These are phyloP conservation scores for Ariolimax columbianus DNA, from an alignment of 2,888 invertebrate genomes.

Conservation along the genomic window DNA sequence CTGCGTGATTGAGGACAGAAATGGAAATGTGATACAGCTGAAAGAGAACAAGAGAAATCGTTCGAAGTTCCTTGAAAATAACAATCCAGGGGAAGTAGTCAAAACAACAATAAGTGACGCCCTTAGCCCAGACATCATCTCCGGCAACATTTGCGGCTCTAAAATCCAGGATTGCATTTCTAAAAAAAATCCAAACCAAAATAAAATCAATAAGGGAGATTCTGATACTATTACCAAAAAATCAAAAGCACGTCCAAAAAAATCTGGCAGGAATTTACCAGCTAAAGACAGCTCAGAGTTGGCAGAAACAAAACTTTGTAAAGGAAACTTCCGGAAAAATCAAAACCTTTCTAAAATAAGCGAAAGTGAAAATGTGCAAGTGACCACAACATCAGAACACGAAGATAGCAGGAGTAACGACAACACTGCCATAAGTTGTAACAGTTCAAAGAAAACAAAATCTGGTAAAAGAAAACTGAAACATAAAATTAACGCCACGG, in stretches of 20 bases:
- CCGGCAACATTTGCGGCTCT: no score
- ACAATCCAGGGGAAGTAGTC: background rate
- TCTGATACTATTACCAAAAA: background rate
- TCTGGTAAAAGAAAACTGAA: background rate
- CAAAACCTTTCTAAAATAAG: background rate
- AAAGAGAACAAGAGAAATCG: background rate
- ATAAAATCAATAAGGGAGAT: background rate
- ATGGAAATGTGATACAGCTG: background rate
- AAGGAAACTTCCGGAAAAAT: background rate
- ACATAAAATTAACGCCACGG: background rate
- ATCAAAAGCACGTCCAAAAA: background rate
- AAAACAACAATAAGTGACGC: no score
- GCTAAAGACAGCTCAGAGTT: background rate
- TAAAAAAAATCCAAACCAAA: background rate
- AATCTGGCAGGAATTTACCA: background rate
- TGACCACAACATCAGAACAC: background rate
- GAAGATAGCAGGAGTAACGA: background rate
- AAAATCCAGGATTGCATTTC: background rate
- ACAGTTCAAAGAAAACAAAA: background rate
- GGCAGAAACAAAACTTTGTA: background rate
- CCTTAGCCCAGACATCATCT: no score
- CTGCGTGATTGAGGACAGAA: background rate
- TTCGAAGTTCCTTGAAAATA: background rate
- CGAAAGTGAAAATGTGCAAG: background rate
- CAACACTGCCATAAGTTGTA: background rate